Evolutionary conservation across 2,113 vertebrate species (phyloP).

Genomic region (Eleginops maclovinus): DNA sequence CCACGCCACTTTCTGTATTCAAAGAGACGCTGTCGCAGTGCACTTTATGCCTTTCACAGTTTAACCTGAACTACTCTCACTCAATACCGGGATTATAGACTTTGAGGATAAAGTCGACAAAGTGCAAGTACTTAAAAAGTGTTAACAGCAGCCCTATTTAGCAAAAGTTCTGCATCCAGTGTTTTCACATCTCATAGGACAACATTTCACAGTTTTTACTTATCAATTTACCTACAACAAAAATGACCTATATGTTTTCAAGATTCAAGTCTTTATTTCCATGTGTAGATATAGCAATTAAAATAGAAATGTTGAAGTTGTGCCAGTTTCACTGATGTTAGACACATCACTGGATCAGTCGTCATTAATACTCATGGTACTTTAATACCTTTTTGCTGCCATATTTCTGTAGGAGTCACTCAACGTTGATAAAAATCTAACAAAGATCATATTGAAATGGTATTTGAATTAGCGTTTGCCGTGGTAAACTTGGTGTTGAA

Average conservation of each 20-base stretch:
- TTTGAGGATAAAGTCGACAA: neutral
- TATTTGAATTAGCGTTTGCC: neutral
- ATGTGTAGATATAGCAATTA: too few relatives aligned
- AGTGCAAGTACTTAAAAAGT: neutral
- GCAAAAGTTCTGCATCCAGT: neutral
- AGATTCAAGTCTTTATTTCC: too few relatives aligned
- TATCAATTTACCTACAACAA: neutral
- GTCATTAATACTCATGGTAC: neutral
- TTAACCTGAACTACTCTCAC: neutral
- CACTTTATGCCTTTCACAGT: neutral
- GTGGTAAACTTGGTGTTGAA: neutral
- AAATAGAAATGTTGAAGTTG: too few relatives aligned
- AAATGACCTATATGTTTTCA: too few relatives aligned
- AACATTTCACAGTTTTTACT: neutral
- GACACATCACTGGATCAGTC: neutral
- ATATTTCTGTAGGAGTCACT: neutral
- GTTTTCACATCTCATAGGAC: neutral
- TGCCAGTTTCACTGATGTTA: too few relatives aligned
- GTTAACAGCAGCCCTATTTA: neutral
- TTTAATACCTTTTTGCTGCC: neutral
- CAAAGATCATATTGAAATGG: neutral
- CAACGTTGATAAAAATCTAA: neutral
- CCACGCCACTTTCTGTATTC: conserved; percentile 7
- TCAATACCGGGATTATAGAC: neutral
- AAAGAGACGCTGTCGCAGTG: neutral